These are phyloP conservation scores for Eilema griseolum DNA, from an alignment of 2,888 invertebrate genomes.

Conservation along the genomic window DNA sequence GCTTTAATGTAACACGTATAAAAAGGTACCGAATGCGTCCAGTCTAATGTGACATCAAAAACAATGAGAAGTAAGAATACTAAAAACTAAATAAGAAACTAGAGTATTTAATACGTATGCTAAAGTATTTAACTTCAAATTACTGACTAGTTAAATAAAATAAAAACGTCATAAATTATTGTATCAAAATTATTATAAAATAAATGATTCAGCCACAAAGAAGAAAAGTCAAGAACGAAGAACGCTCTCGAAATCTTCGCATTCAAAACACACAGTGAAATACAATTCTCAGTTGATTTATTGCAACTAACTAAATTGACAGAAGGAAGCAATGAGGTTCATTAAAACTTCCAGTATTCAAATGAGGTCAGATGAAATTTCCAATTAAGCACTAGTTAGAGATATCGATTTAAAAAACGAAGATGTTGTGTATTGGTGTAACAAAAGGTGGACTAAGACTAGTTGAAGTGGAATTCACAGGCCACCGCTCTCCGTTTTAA, in stretches of 20 bases:
- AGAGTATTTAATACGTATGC: too few species aligned
- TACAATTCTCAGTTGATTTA: constrained; percentile 9
- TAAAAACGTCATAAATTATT: too few species aligned
- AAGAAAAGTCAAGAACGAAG: background rate
- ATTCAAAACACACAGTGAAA: background rate
- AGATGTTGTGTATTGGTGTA: constrained; percentile 14
- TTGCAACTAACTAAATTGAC: constrained; percentile 6
- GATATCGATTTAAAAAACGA: constrained; percentile 26
- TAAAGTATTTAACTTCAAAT: too few species aligned
- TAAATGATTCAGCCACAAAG: background rate
- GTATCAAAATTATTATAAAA: too few species aligned
- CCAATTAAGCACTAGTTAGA: constrained; percentile 25
- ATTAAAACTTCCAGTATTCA: constrained; percentile 20
- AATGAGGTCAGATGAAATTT: constrained; percentile 18
- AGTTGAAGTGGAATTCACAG: background rate
- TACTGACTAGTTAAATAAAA: too few species aligned
- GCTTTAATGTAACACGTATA: too few species aligned
- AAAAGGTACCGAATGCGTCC: too few species aligned
- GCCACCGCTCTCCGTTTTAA: background rate
- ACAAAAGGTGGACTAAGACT: constrained; percentile 5
- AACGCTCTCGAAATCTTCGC: background rate
- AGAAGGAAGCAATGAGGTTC: background rate
- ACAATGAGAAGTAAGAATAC: too few species aligned
- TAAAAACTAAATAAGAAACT: too few species aligned
- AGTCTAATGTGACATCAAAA: too few species aligned